Evolutionary conservation across 2,113 vertebrate genomes (phyloP).

Genomic region (Myrmecophaga tridactyla): DNA sequence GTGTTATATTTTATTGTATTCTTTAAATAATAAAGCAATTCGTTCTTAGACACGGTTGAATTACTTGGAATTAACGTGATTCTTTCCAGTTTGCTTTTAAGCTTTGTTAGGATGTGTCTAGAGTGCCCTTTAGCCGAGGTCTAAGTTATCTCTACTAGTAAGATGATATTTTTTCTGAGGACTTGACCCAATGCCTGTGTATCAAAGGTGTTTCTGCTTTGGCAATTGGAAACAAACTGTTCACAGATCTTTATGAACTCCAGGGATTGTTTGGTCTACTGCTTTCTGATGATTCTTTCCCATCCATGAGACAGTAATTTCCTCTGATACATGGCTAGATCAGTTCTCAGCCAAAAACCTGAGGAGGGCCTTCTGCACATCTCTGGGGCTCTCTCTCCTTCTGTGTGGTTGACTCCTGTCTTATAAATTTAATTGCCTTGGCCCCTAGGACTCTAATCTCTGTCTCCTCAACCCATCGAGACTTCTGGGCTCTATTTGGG

Average conservation of each 20-base stretch:
- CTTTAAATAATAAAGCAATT: neutral
- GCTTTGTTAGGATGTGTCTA: neutral
- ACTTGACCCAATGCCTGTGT: neutral
- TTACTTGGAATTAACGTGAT: neutral
- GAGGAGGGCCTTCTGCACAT: neutral
- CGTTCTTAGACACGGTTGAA: neutral
- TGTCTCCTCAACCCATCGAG: neutral
- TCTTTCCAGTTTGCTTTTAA: neutral
- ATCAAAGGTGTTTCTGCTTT: neutral
- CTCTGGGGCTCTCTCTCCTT: neutral
- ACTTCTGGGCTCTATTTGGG: neutral
- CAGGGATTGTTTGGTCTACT: neutral
- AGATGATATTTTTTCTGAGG: neutral
- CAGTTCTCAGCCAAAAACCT: neutral
- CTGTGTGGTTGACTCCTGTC: neutral
- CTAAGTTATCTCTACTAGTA: neutral
- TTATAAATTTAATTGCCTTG: neutral
- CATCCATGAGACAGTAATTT: neutral
- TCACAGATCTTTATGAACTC: neutral
- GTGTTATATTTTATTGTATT: neutral
- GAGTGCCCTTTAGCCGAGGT: neutral
- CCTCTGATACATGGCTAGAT: neutral
- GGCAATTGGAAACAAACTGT: neutral
- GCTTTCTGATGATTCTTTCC: neutral
- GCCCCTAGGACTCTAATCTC: neutral